Base-by-base conservation (phyloP, 2,113 vertebrate species). In the Artemisiospiza belli region DNA sequence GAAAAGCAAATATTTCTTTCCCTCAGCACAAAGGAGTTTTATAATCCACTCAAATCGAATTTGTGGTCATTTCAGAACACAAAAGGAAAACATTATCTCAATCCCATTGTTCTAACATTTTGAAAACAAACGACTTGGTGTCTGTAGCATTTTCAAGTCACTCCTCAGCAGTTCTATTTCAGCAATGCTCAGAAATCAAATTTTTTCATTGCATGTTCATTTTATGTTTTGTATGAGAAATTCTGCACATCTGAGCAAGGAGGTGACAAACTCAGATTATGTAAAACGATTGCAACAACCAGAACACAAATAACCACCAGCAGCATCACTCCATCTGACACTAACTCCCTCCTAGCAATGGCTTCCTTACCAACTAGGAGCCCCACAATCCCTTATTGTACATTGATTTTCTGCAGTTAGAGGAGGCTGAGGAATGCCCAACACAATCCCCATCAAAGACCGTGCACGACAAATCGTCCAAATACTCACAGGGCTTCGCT, bases 401-500 rank as follows among this genome's bases (percentile, higher is more conserved):
- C 39, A 3, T 5, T 16, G 64, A 54, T 94, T 95, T 93, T 43
- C 84, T 41, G 91, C 55, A 94, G 31, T 70, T 54, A 54, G 72
- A 86, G 64, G 33, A 94, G 85, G 88, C 95, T 52, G 20, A 52
- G 74, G 22, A 90, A 70, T 16, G 16, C 64, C 89, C n/a, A 47
- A 58, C 89, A 28, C 62, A 0, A 55, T 10, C 44, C 20, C 28
- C 41, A 55, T 11, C 59, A 10, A 43, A 88, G 94, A 66, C 61
- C 47, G 23, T 1, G 22, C 86, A 78, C 51, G 8, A 85, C n/a
- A 76, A 69, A 90, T 13, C 10, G 35, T n/a, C 83, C 52, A 8
- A 19, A 97, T 98, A 98, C 98, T 98, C 96, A 98, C 97, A 24
- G n/a, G 84, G 87, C 95, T 97, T 62, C 72, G 89, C 89, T 86